Percentiles rank a stretch among this genome's conserved stretches.
Conservation (phyloP, 2,888 invertebrate genomes). For the Thysanoteuthis rhombus region DNA sequence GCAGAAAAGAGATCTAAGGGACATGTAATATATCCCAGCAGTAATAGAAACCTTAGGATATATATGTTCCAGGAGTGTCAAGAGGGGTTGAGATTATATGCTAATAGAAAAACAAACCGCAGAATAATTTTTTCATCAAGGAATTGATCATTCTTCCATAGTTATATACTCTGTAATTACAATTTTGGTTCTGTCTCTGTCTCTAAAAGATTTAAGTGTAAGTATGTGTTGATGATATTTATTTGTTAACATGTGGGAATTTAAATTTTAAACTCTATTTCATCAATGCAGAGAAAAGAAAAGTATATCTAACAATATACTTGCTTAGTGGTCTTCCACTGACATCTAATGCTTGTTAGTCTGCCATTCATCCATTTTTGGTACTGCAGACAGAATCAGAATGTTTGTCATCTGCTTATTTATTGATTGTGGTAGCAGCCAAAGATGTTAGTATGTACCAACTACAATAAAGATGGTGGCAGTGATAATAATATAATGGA, state of each 20-base stretch:
- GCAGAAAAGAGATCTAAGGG: no score
- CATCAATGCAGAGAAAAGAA: neutral
- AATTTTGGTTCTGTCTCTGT: no score
- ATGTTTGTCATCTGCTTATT: neutral
- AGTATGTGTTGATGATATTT: neutral
- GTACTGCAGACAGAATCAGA: neutral
- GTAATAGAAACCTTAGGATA: no score
- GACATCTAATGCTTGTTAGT: neutral
- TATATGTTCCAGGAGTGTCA: no score
- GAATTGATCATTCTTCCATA: no score
- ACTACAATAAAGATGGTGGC: neutral
- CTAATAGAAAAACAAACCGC: no score
- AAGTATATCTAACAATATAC: neutral
- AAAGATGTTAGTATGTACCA: slow-evolving; percentile 12
- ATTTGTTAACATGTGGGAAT: neutral
- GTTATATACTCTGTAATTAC: no score
- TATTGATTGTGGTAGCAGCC: neutral
- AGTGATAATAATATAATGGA: neutral
- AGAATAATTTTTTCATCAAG: no score
- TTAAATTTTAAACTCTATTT: neutral
- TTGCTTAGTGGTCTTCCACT: neutral
- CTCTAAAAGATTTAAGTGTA: neutral
- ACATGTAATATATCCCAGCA: no score
- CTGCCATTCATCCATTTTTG: neutral
- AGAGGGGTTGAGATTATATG: no score